Base-by-base conservation (phyloP, 2,113 vertebrate species). In the Calyptommatus sinebrachiatus region DNA sequence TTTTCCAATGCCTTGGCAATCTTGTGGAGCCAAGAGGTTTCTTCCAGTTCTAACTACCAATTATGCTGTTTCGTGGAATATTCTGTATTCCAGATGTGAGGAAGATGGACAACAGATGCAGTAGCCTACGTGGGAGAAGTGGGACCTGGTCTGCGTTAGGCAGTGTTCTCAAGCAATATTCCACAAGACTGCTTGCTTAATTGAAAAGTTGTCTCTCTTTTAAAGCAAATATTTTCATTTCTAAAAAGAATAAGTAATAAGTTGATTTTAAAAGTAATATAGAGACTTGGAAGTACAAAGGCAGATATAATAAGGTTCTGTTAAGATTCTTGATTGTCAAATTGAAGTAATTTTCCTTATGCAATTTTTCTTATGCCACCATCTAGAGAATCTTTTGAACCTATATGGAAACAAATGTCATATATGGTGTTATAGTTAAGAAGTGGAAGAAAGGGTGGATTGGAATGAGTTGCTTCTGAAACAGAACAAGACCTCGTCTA, bases 71-170 rank as follows among this genome's bases (percentile, higher is more conserved):
- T 82, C 79, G n/a, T 76, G 77, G 67, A 77, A 82, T 63, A 88
- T 84, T 70, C 29, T 2, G 72, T 63, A 84, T 82, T 48, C 41
- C 76, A 86, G 72, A 81, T 78, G 74, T 74, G 81, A 71, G 53
- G 82, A 87, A 24, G 31, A 76, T 72, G 61, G 62, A 29, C 1
- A 31, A 2, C 20, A 76, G 79, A n/a, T 62, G 65, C 1, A 70
- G 53, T 79, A 84, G 8, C 18, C 35, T 9, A 6, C 79, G 4
- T 0, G 4, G 26, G n/a, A 0, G 8, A 9, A 0, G 20, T 81
- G 66, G 73, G 31, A 41, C 22, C 61, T 5, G 1, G 85, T 26
- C 8, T 46, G 31, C 67, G 14, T 46, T 62, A 60, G 31, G 14
- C 41, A 26, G 75, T 69, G n/a, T 61, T 61, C n/a, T 69, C 46